These are phyloP conservation scores for Magallana gigas DNA, from an alignment of 1,140 invertebrate species.

Conservation along the genomic window DNA sequence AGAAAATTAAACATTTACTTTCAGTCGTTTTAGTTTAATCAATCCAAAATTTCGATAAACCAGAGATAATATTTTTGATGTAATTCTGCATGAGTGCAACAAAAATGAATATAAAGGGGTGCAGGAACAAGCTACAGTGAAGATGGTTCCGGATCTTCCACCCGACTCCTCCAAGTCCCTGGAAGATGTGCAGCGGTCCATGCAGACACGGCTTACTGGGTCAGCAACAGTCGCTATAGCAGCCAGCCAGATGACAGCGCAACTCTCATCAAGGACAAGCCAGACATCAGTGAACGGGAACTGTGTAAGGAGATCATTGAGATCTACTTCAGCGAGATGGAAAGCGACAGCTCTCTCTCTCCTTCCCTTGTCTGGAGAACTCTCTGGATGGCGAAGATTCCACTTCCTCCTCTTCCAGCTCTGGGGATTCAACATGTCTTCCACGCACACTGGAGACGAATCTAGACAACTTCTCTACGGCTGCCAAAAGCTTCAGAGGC, in stretches of 20 bases:
- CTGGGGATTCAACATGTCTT: slow-evolving; percentile 7
- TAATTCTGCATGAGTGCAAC: background rate
- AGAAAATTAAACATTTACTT: too few relatives aligned
- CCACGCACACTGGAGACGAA: slow-evolving; percentile 45
- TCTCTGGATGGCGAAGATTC: slow-evolving; percentile 45
- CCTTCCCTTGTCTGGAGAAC: slow-evolving; percentile 43
- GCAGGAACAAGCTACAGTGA: background rate
- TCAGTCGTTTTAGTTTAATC: too few relatives aligned
- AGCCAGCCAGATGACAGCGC: slow-evolving; percentile 47
- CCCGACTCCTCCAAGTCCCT: slow-evolving; percentile 50
- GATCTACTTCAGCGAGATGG: slow-evolving; percentile 56
- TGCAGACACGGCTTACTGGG: slow-evolving; percentile 58
- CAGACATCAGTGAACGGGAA: slow-evolving; percentile 44
- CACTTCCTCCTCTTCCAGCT: background rate
- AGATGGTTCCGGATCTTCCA: slow-evolving; percentile 33
- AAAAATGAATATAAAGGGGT: background rate
- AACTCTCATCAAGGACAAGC: slow-evolving; percentile 42
- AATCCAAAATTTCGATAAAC: too few relatives aligned
- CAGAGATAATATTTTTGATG: too few relatives aligned
- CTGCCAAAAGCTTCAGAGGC: slow-evolving; percentile 49
- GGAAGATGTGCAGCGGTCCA: slow-evolving; percentile 44
- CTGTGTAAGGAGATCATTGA: slow-evolving; percentile 56
- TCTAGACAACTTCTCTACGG: slow-evolving; percentile 49
- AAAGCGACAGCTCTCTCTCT: slow-evolving; percentile 55
- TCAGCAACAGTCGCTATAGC: slow-evolving; percentile 54